Conservation (phyloP, 64 coral and sea anemone genomes). For the Cladopsammia gracilis region DNA sequence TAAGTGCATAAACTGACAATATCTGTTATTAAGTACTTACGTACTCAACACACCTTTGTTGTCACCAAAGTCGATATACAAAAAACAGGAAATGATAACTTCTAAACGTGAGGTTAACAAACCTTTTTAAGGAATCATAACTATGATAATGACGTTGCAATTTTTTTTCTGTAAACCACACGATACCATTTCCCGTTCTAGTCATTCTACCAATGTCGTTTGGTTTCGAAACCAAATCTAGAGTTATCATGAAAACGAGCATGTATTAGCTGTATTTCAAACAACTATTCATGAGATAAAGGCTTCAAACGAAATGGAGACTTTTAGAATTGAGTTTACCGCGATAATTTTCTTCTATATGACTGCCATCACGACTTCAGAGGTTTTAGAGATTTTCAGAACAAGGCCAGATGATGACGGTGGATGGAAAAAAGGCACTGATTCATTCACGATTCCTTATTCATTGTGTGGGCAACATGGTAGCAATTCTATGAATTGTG, state of each 20-base stretch:
- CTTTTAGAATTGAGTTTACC: background rate
- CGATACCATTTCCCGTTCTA: too few species aligned
- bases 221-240: background rate
- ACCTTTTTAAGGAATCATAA: too few species aligned
- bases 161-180: too few species aligned
- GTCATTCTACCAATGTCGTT: background rate
- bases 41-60: too few species aligned
- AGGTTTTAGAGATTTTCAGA: background rate
- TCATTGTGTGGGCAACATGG: background rate
- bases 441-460: background rate
- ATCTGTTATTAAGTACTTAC: too few species aligned
- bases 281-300: background rate
- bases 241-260: background rate
- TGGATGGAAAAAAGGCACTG: background rate
- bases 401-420: background rate
- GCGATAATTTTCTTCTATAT: background rate
- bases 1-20: too few species aligned
- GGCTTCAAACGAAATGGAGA: background rate
- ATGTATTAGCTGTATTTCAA: background rate
- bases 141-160: too few species aligned
- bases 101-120: too few species aligned
- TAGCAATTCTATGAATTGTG: background rate
- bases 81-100: too few species aligned
- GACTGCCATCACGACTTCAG: background rate
- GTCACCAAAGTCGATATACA: too few species aligned